Percentiles rank a stretch among this genome's conserved stretches.
Evolutionary conservation across 2,113 vertebrate species (phyloP).

Genomic region (Fulica atra): DNA sequence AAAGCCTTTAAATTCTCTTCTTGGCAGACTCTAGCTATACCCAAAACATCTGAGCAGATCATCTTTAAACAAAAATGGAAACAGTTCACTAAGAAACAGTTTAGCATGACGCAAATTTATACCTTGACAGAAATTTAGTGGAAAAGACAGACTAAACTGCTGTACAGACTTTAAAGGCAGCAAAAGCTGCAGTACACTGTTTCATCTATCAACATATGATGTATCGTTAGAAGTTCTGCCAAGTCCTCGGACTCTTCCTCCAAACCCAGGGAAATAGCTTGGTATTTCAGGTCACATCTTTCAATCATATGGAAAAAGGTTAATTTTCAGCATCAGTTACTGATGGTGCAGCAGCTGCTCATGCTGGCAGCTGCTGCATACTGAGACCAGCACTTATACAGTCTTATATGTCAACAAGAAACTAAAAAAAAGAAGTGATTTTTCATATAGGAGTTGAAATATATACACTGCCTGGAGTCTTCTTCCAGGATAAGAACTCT

Average conservation of each 20-base stretch:
- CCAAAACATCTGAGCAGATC: not conserved
- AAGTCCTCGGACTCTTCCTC: not conserved
- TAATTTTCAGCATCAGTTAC: not conserved
- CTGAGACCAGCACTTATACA: not conserved
- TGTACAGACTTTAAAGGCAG: not conserved
- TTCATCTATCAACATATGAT: not conserved
- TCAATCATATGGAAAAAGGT: not conserved
- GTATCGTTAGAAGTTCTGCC: not conserved
- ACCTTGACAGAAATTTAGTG: not conserved
- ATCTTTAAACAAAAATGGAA: not conserved
- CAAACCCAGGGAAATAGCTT: not conserved
- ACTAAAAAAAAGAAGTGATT: not conserved
- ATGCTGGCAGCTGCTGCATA: not conserved
- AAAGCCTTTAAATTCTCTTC: not conserved
- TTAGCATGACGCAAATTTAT: not conserved
- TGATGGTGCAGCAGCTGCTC: not conserved
- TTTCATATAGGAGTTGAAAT: not conserved
- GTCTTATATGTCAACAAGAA: not conserved
- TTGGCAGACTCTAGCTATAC: not conserved
- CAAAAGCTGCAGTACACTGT: not conserved
- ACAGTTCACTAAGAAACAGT: not conserved
- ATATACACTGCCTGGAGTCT: not conserved
- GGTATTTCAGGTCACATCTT: not conserved
- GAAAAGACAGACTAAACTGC: not conserved
- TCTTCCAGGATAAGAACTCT: not conserved